Conservation (phyloP, 2,797 vertebrate species). For the Sebastes melanostomus region DNA sequence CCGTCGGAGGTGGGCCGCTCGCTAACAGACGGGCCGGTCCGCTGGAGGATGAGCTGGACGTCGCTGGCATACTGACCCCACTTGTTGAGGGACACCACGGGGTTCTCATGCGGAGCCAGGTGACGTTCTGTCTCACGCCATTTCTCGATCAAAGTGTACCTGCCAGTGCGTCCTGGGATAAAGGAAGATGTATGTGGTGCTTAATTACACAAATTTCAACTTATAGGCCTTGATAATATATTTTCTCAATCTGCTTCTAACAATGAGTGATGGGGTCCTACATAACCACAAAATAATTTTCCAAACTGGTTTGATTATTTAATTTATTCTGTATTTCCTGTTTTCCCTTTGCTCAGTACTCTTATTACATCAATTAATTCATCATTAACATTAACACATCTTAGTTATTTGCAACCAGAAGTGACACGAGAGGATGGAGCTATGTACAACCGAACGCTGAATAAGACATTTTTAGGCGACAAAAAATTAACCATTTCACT, state of each 20-base stretch:
- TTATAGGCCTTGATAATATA: background rate
- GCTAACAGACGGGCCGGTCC: slow-evolving; percentile 91
- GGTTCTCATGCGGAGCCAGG: slow-evolving; percentile 92
- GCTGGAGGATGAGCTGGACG: slow-evolving; percentile 93
- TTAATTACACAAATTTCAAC: background rate
- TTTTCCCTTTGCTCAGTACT: background rate
- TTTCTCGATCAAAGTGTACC: slow-evolving; percentile 96
- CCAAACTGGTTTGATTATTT: background rate
- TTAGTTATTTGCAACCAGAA: no score
- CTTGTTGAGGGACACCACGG: slow-evolving; percentile 94
- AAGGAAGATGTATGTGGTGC: background rate
- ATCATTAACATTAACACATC: no score
- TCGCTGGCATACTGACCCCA: slow-evolving; percentile 98
- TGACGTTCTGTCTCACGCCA: slow-evolving; percentile 96
- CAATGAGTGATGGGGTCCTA: background rate
- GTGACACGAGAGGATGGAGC: no score
- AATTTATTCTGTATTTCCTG: background rate
- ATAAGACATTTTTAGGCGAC: no score
- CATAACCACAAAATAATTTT: background rate
- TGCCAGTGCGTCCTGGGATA: slow-evolving; percentile 89
- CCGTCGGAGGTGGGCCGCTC: slow-evolving; percentile 90
- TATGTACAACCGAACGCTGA: no score
- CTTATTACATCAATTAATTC: no score
- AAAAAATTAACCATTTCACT: no score
- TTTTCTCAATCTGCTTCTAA: background rate